Percentiles rank a stretch among this genome's conserved stretches.
phyloP scores from a whole-genome alignment of 2,797 vertebrate species.

The Euthynnus affinis region DNA sequence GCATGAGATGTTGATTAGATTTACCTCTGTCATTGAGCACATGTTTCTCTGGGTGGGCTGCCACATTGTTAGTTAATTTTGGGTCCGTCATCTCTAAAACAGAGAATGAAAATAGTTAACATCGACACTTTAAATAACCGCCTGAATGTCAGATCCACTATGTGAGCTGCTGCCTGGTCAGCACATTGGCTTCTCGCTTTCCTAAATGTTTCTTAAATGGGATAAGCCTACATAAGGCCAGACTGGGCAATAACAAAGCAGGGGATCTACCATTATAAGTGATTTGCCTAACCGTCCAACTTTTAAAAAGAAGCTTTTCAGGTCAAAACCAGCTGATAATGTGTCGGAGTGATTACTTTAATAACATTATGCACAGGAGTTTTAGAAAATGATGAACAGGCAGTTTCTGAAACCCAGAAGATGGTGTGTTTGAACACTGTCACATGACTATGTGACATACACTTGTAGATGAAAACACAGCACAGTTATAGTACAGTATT shows the following conservation, averaged over 20 bases:
- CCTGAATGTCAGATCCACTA: slow-evolving; percentile 9
- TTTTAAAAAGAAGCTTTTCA: neutral
- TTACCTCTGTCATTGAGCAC: slow-evolving; percentile 76
- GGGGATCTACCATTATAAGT: slow-evolving; percentile 22
- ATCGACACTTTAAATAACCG: slow-evolving; percentile 13
- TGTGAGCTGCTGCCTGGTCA: slow-evolving; percentile 11
- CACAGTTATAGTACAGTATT: too few species aligned
- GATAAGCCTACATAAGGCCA: slow-evolving; percentile 45
- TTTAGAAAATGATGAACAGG: slow-evolving; percentile 2
- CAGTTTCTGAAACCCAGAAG: neutral
- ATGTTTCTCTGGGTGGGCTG: slow-evolving; percentile 41
- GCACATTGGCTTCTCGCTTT: slow-evolving; percentile 20
- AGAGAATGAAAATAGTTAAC: slow-evolving; percentile 49
- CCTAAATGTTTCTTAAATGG: slow-evolving; percentile 30
- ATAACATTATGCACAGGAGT: neutral
- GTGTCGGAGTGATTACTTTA: neutral
- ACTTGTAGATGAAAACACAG: neutral
- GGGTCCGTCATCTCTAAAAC: slow-evolving; percentile 70
- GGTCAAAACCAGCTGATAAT: neutral
- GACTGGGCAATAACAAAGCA: slow-evolving; percentile 36
- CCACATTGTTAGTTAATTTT: slow-evolving; percentile 48
- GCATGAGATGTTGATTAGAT: neutral
- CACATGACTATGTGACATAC: too few species aligned
- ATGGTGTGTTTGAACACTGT: neutral
- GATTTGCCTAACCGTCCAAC: neutral